Conservation (phyloP, 2,113 vertebrate genomes). For the Gobio gobio region DNA sequence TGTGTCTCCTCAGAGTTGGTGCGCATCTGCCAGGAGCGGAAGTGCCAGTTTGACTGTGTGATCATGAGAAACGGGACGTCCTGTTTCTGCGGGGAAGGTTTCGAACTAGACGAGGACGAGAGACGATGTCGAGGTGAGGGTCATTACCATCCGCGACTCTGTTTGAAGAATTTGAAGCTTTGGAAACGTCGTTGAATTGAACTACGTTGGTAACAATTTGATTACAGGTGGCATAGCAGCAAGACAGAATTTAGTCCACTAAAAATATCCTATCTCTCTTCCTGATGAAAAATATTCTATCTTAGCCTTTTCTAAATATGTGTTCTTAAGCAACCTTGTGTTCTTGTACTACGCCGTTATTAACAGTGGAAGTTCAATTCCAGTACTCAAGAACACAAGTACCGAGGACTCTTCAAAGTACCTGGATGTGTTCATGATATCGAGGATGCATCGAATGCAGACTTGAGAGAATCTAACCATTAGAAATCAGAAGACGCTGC, state of each 20-base stretch:
- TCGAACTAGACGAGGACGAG: conserved; percentile 73
- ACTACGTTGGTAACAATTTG: not conserved
- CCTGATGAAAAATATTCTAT: not conserved
- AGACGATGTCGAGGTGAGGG: conserved; percentile 80
- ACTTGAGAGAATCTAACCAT: no score
- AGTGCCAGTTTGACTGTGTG: conserved; percentile 81
- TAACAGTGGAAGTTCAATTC: no score
- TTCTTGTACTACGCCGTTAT: no score
- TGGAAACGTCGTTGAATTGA: not conserved
- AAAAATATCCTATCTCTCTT: not conserved
- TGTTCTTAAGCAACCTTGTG: no score
- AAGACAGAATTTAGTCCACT: not conserved
- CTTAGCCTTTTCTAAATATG: no score
- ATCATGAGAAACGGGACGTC: conserved; percentile 74
- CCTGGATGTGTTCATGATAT: no score
- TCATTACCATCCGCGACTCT: not conserved
- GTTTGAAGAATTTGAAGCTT: not conserved
- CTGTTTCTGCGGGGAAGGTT: conserved; percentile 83
- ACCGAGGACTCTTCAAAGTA: no score
- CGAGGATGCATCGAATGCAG: no score
- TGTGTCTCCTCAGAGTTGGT: conserved; percentile 76
- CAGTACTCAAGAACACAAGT: no score
- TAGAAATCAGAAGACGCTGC: no score
- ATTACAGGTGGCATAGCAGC: not conserved
- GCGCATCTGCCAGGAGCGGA: conserved; percentile 76